Evolutionary conservation across 2,797 vertebrate genomes (phyloP).

Genomic region (Ibycter americanus): DNA sequence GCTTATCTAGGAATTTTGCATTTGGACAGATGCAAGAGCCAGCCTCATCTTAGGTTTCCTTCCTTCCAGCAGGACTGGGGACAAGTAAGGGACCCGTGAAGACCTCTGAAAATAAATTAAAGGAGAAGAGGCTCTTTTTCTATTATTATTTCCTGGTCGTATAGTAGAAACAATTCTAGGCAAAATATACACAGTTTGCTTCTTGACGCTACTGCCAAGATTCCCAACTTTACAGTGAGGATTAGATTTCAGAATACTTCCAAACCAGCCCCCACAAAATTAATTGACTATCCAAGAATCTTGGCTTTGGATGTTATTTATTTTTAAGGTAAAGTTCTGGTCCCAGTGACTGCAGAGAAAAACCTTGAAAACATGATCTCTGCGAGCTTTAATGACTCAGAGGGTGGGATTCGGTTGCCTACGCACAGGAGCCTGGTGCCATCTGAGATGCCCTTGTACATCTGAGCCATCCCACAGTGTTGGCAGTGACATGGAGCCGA

Average conservation of each 20-base stretch:
- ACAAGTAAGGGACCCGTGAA: neutral
- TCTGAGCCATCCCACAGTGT: slow-evolving; percentile 30
- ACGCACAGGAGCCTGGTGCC: slow-evolving; percentile 22
- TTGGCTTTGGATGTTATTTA: slow-evolving; percentile 33
- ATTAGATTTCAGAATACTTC: slow-evolving; percentile 32
- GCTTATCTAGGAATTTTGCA: neutral
- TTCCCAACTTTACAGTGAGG: neutral
- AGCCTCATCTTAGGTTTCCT: neutral
- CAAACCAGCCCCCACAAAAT: slow-evolving; percentile 45
- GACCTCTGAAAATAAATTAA: slow-evolving; percentile 13
- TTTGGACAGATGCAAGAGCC: neutral
- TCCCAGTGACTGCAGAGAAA: neutral
- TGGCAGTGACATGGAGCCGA: neutral
- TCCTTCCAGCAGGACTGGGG: neutral
- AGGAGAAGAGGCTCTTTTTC: neutral
- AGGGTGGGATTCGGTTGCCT: slow-evolving; percentile 28
- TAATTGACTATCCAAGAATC: slow-evolving; percentile 49
- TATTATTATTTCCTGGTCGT: neutral
- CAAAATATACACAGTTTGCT: slow-evolving; percentile 33
- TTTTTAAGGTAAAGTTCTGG: slow-evolving; percentile 42
- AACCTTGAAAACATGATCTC: neutral
- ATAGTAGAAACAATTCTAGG: slow-evolving; percentile 8
- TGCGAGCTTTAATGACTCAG: neutral
- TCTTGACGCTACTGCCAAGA: slow-evolving; percentile 40
- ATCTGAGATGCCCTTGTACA: slow-evolving; percentile 42